Conservation (phyloP, 1,140 invertebrate genomes). For the Hylaeus anthracinus region DNA sequence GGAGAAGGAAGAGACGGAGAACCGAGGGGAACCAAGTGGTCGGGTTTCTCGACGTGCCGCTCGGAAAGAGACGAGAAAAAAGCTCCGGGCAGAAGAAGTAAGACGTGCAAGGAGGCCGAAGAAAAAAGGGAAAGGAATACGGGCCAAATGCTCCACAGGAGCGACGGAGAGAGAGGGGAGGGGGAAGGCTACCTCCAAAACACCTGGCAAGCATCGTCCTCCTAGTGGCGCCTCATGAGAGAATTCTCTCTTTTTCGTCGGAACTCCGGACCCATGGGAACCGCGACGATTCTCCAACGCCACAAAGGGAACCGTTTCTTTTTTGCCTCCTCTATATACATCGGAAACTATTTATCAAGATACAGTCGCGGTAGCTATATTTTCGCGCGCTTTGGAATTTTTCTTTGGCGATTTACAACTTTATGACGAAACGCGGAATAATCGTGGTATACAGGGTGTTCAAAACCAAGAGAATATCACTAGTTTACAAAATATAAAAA, state of each 20-base stretch:
- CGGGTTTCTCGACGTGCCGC: constrained; percentile 17
- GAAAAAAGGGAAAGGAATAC: constrained; percentile 28
- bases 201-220: constrained; percentile 75
- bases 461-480: too few relatives aligned
- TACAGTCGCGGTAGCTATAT: not conserved
- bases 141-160: constrained; percentile 28
- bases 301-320: constrained; percentile 66
- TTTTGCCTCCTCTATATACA: constrained; percentile 49
- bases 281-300: constrained; percentile 58
- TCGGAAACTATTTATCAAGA: constrained; percentile 47
- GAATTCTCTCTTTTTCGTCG: constrained; percentile 68
- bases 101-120: not conserved
- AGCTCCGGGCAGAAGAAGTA: constrained; percentile 4
- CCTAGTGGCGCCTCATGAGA: constrained; percentile 75
- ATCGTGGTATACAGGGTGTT: too few relatives aligned
- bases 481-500: too few relatives aligned
- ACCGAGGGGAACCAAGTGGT: constrained; percentile 1
- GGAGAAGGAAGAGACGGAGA: constrained; percentile 13
- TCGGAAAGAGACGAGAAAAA: constrained; percentile 18
- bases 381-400: too few relatives aligned
- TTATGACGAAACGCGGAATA: too few relatives aligned
- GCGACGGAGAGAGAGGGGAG: constrained; percentile 45
- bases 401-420: too few relatives aligned
- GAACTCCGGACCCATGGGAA: constrained; percentile 72
- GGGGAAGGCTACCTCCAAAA: constrained; percentile 63